Percentiles rank a stretch among this genome's conserved stretches.
Evolutionary conservation across 2,113 vertebrate species (phyloP).

Genomic region (Apteryx owenii): DNA sequence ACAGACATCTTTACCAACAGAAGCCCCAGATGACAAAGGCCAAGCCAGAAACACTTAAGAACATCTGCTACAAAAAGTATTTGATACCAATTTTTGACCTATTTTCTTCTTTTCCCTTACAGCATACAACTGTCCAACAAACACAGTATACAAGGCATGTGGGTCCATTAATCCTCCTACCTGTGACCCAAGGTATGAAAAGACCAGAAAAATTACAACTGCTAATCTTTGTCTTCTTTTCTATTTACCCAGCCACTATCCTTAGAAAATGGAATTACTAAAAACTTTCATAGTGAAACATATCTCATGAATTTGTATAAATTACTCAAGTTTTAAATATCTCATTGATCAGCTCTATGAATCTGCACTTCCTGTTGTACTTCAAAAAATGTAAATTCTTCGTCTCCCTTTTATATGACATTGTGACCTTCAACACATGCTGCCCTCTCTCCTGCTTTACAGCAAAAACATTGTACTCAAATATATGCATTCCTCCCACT

Average conservation of each 20-base stretch:
- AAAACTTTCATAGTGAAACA: neutral
- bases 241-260: neutral
- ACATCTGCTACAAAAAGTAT: neutral
- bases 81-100: neutral
- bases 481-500: neutral
- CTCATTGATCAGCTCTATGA: neutral
- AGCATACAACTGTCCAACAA: constrained; percentile 82
- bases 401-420: neutral
- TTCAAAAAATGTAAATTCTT: neutral
- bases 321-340: neutral
- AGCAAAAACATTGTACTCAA: neutral
- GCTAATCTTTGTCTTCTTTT: neutral
- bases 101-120: neutral
- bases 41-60: neutral
- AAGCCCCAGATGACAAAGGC: neutral
- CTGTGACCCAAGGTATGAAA: constrained; percentile 81
- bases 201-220: neutral
- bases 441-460: neutral
- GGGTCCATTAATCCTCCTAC: constrained; percentile 76
- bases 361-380: neutral
- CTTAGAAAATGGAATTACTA: neutral
- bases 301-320: neutral
- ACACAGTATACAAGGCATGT: constrained; percentile 82
- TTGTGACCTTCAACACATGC: neutral
- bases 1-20: neutral